Evolutionary conservation across 2,888 invertebrate species (phyloP), one percentile per base, ranked within the genome.

Genomic region (Nebria brevicollis): DNA sequence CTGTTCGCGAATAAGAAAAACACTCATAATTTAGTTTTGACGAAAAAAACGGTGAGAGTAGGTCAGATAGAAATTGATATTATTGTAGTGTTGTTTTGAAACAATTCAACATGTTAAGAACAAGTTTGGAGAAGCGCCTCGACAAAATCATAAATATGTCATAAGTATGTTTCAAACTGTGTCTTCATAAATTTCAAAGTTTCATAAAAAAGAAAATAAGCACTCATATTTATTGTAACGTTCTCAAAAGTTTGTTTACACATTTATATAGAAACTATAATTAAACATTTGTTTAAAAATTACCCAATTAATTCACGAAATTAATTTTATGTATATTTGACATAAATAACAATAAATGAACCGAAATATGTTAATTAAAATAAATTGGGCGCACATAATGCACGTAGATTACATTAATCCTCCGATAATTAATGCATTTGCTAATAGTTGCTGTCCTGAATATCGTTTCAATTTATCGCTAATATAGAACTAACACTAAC

Each of bases 51-150:
- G 54, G 11, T 54, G 13, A 54, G 54, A 54, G 54, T 54, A 54
- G 54, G 54, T 54, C 54, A 54, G 54, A 54, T 54, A 54, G 54
- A 54, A 54, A 54, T 54, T 54, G 54, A 54, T 54, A 54, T 54
- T 54, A 54, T 13, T 54, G 54, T 54, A 13, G 54, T 54, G 54
- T 54, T 54, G 54, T 54, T 54, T 13, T 8, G 11, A 54, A 54
- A 54, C 54, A 54, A 54, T 7, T 34, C 34, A 34, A 54, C 54
- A 54, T 54, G 54, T 13, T 54, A 8, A 34, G 34, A 34, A 34
- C 0, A 34, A 34, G 4, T 34, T 34, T 34, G 5, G 34, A 34
- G 54, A 11, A 54, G 54, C 7, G 54, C 2, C 54, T 54, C 13
- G 4, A 13, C 54, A 7, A 8, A 11, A 54, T 8, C 54, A 54